Conservation (phyloP, 2,797 vertebrate species). For the Crax fasciolata region DNA sequence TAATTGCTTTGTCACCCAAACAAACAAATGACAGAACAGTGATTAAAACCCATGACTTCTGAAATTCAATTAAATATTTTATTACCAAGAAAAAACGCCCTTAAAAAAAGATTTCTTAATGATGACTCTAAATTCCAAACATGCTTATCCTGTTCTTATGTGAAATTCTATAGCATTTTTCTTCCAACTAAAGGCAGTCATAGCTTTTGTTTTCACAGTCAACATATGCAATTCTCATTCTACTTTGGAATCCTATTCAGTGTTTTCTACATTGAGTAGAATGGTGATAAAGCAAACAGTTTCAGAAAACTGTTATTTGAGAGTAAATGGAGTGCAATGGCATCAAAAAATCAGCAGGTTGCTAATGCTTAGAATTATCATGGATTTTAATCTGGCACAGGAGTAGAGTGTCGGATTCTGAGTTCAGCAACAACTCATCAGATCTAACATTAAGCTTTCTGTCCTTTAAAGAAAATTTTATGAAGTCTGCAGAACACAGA, state of each 20-base stretch:
- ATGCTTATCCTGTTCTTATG: background rate
- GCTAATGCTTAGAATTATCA: background rate
- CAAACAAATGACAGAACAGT: background rate
- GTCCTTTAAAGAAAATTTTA: background rate
- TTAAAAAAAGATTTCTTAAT: background rate
- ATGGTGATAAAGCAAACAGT: background rate
- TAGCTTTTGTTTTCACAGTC: background rate
- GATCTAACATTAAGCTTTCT: background rate
- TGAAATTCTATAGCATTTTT: background rate
- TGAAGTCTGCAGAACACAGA: background rate
- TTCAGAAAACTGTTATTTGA: background rate
- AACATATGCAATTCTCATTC: background rate
- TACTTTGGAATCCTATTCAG: background rate
- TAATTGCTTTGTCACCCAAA: background rate
- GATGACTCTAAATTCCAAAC: background rate
- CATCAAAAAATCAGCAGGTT: background rate
- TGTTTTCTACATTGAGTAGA: background rate
- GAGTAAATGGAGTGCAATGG: background rate
- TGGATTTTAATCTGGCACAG: background rate
- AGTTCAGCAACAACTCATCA: background rate
- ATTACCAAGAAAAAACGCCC: background rate
- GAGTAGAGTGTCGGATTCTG: background rate
- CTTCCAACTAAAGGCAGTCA: background rate
- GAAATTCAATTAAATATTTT: background rate
- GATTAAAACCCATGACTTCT: no score